phyloP scores from a whole-genome alignment of 1,140 invertebrate genomes.

The Hyles vespertilio region DNA sequence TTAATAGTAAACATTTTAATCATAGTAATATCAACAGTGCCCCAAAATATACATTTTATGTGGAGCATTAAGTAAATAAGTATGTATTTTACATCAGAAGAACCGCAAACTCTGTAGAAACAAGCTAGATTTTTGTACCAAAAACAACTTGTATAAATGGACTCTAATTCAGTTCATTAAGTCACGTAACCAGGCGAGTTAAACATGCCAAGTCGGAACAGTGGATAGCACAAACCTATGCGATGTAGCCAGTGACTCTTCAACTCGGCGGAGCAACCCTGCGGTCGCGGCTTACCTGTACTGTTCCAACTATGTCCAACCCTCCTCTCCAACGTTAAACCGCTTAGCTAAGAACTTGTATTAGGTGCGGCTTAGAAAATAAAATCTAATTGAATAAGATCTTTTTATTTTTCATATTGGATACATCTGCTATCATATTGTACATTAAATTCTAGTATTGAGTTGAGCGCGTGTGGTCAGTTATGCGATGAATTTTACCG shows the following conservation, averaged over 20 bases:
- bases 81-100: not conserved
- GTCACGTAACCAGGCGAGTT: constrained; percentile 30
- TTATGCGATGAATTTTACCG: no score
- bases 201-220: constrained; percentile 27
- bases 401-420: no score
- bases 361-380: no score
- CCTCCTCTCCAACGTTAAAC: constrained; percentile 20
- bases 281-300: constrained; percentile 16
- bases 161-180: constrained; percentile 40
- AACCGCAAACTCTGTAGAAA: not conserved
- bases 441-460: no score
- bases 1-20: no score
- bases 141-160: constrained; percentile 24
- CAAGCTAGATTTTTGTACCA: constrained; percentile 5
- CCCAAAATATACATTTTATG: no score
- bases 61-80: constrained; percentile 1
- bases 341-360: constrained; percentile 40
- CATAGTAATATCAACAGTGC: no score
- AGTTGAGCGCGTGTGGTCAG: no score
- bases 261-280: constrained; percentile 20
- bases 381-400: no score
- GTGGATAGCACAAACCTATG: constrained; percentile 5
- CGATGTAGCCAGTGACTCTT: constrained; percentile 16
- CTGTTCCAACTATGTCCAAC: constrained; percentile 34
- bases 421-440: no score